Evolutionary conservation across 2,888 invertebrate species (phyloP).

Genomic region (Cerceris ruficornis): DNA sequence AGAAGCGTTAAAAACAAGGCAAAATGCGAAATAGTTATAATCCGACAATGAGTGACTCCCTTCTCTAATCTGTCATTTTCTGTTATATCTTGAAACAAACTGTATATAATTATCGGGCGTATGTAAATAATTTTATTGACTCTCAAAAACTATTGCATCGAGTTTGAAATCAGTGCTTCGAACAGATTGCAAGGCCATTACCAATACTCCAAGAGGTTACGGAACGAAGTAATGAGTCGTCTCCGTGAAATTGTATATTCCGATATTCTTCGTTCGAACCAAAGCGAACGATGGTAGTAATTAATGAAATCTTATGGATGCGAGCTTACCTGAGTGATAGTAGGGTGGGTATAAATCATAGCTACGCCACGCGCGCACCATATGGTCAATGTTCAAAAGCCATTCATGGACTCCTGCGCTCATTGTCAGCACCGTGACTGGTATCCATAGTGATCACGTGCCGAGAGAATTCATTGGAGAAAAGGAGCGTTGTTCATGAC

Average conservation of each 20-base stretch:
- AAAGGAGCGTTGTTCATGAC: background rate
- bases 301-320: conserved; percentile 73
- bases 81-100: too few relatives aligned
- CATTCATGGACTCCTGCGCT: conserved; percentile 32
- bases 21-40: too few relatives aligned
- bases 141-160: too few relatives aligned
- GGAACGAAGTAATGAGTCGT: conserved; percentile 18
- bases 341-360: conserved; percentile 73
- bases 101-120: too few relatives aligned
- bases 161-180: too few relatives aligned
- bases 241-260: conserved; percentile 46
- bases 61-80: too few relatives aligned
- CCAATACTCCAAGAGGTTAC: background rate
- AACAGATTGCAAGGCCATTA: too few relatives aligned
- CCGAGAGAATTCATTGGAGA: conserved; percentile 22
- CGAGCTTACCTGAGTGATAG: conserved; percentile 51
- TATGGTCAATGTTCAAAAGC: conserved; percentile 72
- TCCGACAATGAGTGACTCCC: too few relatives aligned
- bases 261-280: conserved; percentile 21
- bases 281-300: conserved; percentile 55
- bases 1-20: too few relatives aligned
- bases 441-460: conserved; percentile 64
- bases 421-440: conserved; percentile 38
- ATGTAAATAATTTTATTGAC: too few relatives aligned
- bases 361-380: conserved; percentile 61